Base-by-base conservation (phyloP, 2,797 vertebrate species). In the Argyrosomus regius region DNA sequence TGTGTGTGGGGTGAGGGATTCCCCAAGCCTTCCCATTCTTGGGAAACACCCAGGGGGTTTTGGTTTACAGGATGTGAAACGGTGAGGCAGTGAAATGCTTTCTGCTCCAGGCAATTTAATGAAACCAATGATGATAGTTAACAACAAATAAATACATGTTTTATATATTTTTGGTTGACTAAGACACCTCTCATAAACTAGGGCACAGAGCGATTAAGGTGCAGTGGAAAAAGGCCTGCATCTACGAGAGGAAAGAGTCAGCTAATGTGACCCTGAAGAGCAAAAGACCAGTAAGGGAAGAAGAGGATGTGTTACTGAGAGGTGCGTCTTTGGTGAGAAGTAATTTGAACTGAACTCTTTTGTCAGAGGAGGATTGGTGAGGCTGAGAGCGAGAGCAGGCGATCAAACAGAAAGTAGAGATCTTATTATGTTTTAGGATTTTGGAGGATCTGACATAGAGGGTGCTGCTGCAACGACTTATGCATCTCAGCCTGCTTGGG, bases 11-110 rank as follows among this genome's bases (percentile, higher is more conserved):
- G 70, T 50, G 78, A 73, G 31, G 50, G 61, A 62, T 72, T 81
- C 35, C 81, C 67, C 13, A 13, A 76, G 66, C 65, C 56, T 56
- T 67, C 52, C 60, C 84, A 82, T 88, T 89, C 75, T 87, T 63
- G 80, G 83, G 88, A 81, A 91, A 87, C 82, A 89, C 90, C 83
- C 72, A 16, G 59, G 3, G 63, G 61, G 41, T 12, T 67, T 74
- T 46, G 63, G 71, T 60, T 75, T 46, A 60, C 69, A 82, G 18
- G 59, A 59, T 43, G 68, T 58, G 26, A 74, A 31, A 26, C 22
- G 13, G 28, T 35, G 39, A 63, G 31, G 6, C 35, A 24, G n/a
- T 2, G 8, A 50, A 22, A 11, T 26, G 22, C 54, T 66, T 61
- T 22, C 18, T 68, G 5, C 46, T 22, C 1, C 3, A 6, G 9